Conservation (phyloP, 2,113 vertebrate genomes). For the Tragelaphus imberbis region DNA sequence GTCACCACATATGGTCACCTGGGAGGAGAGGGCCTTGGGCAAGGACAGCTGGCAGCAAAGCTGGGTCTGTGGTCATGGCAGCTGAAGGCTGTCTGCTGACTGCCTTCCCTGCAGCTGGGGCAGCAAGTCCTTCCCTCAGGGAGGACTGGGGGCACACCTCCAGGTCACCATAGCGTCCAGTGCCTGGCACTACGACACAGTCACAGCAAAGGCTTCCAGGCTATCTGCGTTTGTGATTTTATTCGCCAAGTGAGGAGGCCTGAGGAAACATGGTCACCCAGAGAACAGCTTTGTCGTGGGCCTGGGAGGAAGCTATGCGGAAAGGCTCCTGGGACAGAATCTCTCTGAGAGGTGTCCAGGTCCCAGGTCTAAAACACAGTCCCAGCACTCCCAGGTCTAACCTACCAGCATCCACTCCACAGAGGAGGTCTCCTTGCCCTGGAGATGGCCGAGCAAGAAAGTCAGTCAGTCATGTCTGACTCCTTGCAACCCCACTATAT, state of each 20-base stretch:
- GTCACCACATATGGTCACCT: too few species aligned
- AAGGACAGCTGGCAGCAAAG: neutral
- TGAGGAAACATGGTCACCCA: neutral
- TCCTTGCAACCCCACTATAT: neutral
- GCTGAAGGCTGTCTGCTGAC: neutral
- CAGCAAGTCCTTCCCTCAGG: neutral
- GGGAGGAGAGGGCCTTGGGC: neutral
- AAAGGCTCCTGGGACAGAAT: accelerated
- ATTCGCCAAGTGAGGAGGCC: neutral
- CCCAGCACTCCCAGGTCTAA: neutral
- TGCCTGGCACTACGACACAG: too few species aligned
- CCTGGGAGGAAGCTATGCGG: neutral
- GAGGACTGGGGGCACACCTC: accelerated
- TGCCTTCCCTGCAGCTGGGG: neutral
- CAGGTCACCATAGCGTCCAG: too few species aligned
- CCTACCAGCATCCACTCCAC: too few species aligned
- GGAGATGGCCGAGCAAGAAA: neutral
- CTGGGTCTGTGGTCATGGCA: neutral
- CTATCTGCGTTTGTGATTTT: neutral
- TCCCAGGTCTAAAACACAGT: neutral
- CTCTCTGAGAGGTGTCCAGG: accelerated
- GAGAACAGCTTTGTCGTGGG: neutral
- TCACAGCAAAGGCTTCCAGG: neutral
- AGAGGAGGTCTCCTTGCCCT: neutral
- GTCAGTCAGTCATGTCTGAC: neutral